Conservation (phyloP, 2,888 invertebrate species). For the Drosophila histrio region DNA sequence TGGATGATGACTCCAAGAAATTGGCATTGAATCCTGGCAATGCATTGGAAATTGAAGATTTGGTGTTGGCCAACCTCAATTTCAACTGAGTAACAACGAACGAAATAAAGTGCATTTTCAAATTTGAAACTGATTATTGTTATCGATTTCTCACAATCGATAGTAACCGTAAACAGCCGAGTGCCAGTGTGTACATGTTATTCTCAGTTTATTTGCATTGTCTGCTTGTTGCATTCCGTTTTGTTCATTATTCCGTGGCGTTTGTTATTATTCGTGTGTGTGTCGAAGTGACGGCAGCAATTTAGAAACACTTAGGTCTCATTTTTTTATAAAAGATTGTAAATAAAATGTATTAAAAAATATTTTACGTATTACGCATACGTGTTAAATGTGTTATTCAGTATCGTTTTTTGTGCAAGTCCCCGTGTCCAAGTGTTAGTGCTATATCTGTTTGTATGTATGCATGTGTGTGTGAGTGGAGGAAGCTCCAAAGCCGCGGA, state of each 20-base stretch:
- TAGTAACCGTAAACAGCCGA: not conserved
- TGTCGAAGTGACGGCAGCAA: conserved; percentile 34
- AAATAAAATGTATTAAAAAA: conserved; percentile 49
- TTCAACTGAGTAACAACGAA: conserved; percentile 1
- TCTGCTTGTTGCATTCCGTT: conserved; percentile 69
- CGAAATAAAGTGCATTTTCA: not conserved
- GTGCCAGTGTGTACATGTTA: conserved; percentile 37
- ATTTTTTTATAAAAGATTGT: conserved; percentile 23
- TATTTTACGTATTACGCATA: conserved; percentile 42
- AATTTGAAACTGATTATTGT: not conserved
- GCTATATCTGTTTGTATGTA: conserved; percentile 38
- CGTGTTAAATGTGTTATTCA: conserved; percentile 36
- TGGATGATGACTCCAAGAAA: conserved; percentile 80
- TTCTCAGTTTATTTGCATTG: not conserved
- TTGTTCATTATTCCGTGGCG: conserved; percentile 43
- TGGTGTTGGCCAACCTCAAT: conserved; percentile 39
- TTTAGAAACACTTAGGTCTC: conserved; percentile 35
- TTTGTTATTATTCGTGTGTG: conserved; percentile 61
- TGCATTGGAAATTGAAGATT: conserved; percentile 44
- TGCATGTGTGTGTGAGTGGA: conserved; percentile 46
- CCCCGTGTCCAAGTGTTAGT: conserved; percentile 35
- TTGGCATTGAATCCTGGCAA: conserved; percentile 60
- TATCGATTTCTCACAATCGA: conserved; percentile 14
- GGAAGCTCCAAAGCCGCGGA: conserved; percentile 60
- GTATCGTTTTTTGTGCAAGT: conserved; percentile 42